phyloP scores from a whole-genome alignment of 1,140 invertebrate genomes.

The Cyrtorhinus lividipennis region DNA sequence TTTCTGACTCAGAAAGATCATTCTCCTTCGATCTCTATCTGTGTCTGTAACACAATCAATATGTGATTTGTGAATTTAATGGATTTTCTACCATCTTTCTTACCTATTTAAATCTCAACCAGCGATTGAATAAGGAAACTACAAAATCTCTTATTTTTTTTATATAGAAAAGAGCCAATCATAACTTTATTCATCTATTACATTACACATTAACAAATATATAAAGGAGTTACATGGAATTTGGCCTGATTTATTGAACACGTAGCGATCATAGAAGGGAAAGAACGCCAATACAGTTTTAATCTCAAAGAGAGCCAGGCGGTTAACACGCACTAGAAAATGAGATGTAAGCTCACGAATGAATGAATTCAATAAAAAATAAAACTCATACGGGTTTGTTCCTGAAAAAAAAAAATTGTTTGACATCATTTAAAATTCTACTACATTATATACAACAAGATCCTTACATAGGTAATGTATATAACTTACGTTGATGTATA shows the following conservation, averaged over 20 bases:
- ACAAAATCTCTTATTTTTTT: no score
- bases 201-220: not conserved
- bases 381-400: not conserved
- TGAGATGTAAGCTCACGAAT: not conserved
- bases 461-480: not conserved
- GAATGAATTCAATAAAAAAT: no score
- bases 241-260: no score
- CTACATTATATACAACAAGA: conserved; percentile 5
- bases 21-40: no score
- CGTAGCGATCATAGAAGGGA: no score
- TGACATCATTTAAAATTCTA: not conserved
- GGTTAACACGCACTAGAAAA: not conserved
- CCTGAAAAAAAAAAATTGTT: not conserved
- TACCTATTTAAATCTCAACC: no score
- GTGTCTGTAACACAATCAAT: no score
- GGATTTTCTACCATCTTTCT: no score
- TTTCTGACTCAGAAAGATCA: not conserved
- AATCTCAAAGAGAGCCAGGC: no score
- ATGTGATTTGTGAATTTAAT: no score
- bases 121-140: no score
- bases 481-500: not conserved
- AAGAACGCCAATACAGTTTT: no score
- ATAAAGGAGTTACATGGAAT: not conserved
- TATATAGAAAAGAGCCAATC: not conserved
- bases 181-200: not conserved